These are phyloP conservation scores for Drosophila subpulchrella DNA, from an alignment of 1,140 invertebrate genomes.

Conservation along the genomic window DNA sequence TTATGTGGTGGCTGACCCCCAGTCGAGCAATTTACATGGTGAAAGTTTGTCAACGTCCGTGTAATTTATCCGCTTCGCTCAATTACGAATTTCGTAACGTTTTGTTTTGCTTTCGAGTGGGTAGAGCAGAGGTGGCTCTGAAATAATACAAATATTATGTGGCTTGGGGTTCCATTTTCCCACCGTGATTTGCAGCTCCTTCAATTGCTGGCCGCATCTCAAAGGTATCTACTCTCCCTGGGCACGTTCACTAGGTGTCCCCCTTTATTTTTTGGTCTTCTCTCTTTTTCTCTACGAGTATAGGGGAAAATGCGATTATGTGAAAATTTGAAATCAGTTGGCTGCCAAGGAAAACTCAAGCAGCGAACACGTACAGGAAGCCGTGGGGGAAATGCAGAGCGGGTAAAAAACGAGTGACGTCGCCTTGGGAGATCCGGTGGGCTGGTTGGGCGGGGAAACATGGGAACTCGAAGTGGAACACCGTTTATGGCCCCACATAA, in stretches of 20 bases:
- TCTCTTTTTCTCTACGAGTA: not conserved
- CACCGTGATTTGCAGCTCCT: constrained; percentile 6
- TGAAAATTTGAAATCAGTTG: constrained; percentile 45
- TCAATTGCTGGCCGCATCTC: not conserved
- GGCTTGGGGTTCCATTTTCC: not conserved
- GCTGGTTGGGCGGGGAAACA: constrained; percentile 1
- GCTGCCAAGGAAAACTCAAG: constrained; percentile 23
- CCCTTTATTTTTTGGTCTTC: not conserved
- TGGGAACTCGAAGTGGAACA: constrained; percentile 1
- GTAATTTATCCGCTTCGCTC: constrained; percentile 68
- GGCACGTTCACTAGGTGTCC: constrained; percentile 1
- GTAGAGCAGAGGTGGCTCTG: not conserved
- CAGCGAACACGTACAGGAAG: constrained; percentile 34
- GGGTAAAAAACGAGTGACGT: constrained; percentile 7
- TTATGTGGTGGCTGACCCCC: constrained; percentile 50
- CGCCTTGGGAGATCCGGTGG: constrained; percentile 11
- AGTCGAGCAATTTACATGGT: constrained; percentile 59
- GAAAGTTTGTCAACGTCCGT: constrained; percentile 63
- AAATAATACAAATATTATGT: constrained; percentile 9
- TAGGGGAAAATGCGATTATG: constrained; percentile 36
- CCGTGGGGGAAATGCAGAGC: constrained; percentile 31
- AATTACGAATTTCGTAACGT: constrained; percentile 65
- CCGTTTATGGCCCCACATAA: constrained; percentile 44
- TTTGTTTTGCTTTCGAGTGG: constrained; percentile 10
- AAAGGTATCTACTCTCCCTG: not conserved